phyloP scores from a whole-genome alignment of 2,888 invertebrate species.

The Cosmia trapezina region DNA sequence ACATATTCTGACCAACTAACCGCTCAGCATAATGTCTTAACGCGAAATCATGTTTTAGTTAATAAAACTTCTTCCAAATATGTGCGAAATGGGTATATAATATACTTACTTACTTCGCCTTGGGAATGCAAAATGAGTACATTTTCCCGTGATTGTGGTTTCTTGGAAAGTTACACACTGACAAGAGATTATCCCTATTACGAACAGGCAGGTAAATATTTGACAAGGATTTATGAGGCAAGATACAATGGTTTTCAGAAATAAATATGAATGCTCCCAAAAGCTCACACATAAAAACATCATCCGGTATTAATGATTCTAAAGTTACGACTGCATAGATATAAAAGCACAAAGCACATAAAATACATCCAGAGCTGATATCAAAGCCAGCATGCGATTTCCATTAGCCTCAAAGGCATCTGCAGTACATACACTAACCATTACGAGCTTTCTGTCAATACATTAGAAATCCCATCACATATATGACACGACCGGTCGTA shows the following conservation, averaged over 20 bases:
- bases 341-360: not conserved
- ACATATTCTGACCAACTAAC: not conserved
- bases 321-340: not conserved
- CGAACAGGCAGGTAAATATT: not conserved
- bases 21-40: not conserved
- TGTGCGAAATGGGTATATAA: not conserved
- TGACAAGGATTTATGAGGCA: not conserved
- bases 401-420: slow-evolving; percentile 24
- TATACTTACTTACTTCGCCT: not conserved
- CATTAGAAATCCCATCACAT: slow-evolving; percentile 36
- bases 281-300: not conserved
- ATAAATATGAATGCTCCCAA: not conserved
- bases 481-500: slow-evolving; percentile 13
- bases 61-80: not conserved
- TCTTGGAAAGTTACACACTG: not conserved
- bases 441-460: slow-evolving; percentile 37
- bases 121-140: not conserved
- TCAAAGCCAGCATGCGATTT: slow-evolving; percentile 10
- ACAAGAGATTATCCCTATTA: not conserved
- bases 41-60: not conserved
- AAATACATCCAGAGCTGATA: slow-evolving; percentile 10
- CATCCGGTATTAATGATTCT: not conserved
- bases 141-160: slow-evolving; percentile 5
- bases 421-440: slow-evolving; percentile 15
- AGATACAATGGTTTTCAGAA: not conserved